Conservation (phyloP, 2,113 vertebrate species). For the Myrmecophaga tridactyla region DNA sequence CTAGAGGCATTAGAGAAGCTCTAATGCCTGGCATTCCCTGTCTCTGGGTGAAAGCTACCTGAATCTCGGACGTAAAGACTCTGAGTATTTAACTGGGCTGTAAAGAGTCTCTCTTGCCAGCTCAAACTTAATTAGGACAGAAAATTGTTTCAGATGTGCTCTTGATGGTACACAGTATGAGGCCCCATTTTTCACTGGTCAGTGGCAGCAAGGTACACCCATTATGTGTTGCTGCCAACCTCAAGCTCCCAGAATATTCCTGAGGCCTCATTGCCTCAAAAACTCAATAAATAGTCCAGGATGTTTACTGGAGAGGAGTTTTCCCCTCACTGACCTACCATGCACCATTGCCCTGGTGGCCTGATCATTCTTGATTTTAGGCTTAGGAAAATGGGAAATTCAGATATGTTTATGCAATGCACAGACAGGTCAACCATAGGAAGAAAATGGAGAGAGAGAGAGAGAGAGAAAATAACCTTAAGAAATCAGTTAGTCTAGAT, state of each 20-base stretch:
- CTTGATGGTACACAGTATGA: background rate
- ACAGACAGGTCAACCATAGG: background rate
- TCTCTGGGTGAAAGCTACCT: constrained; percentile 24
- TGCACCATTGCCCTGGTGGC: background rate
- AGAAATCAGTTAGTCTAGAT: background rate
- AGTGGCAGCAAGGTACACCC: background rate
- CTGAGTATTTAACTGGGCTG: constrained; percentile 45
- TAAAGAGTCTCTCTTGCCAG: background rate
- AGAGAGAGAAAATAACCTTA: background rate
- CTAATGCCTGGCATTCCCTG: background rate
- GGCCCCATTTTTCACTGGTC: background rate
- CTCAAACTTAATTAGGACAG: constrained; percentile 43
- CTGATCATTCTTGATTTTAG: constrained; percentile 14
- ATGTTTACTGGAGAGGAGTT: constrained; percentile 34
- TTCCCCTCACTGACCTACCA: background rate
- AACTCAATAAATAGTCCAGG: constrained; percentile 27
- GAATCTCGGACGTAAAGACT: constrained; percentile 9
- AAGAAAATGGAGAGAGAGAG: background rate
- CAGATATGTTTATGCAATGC: background rate
- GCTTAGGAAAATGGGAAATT: background rate
- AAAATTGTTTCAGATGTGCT: constrained; percentile 10
- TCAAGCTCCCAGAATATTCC: constrained; percentile 2
- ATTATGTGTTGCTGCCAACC: background rate
- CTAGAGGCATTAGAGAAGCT: background rate
- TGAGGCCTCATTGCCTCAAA: background rate